Conservation (phyloP, 1,140 invertebrate species). For the Drosophila kikkawai region DNA sequence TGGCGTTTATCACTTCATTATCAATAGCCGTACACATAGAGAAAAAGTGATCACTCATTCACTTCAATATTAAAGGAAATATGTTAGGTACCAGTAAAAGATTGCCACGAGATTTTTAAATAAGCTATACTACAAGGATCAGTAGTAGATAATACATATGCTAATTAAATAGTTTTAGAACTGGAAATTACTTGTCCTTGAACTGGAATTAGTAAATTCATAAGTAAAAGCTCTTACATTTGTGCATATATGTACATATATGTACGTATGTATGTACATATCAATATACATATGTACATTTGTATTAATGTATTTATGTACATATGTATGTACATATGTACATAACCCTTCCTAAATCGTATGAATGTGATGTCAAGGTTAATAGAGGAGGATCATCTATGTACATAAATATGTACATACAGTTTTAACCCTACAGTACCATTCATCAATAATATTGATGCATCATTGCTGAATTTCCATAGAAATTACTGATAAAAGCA, state of each 20-base stretch:
- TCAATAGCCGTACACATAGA: background rate
- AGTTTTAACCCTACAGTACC: background rate
- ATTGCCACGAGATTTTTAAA: background rate
- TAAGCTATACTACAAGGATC: background rate
- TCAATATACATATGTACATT: too few species aligned
- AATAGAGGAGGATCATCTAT: background rate
- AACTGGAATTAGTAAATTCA: background rate
- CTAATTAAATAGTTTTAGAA: background rate
- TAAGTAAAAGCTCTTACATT: background rate
- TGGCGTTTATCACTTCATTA: constrained; percentile 9
- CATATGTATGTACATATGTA: too few species aligned
- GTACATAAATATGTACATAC: too few species aligned
- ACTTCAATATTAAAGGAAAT: background rate
- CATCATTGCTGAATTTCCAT: background rate
- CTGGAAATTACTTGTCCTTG: background rate
- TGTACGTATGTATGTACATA: background rate
- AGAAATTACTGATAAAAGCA: background rate
- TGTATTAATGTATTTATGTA: too few species aligned
- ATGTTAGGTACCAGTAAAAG: background rate
- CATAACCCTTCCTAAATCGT: background rate
- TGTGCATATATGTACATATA: background rate
- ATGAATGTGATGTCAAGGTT: background rate
- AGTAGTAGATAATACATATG: background rate
- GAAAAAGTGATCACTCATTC: background rate
- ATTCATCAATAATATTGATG: background rate